Conservation (phyloP, 2,797 vertebrate species). For the Melopsittacus undulatus region DNA sequence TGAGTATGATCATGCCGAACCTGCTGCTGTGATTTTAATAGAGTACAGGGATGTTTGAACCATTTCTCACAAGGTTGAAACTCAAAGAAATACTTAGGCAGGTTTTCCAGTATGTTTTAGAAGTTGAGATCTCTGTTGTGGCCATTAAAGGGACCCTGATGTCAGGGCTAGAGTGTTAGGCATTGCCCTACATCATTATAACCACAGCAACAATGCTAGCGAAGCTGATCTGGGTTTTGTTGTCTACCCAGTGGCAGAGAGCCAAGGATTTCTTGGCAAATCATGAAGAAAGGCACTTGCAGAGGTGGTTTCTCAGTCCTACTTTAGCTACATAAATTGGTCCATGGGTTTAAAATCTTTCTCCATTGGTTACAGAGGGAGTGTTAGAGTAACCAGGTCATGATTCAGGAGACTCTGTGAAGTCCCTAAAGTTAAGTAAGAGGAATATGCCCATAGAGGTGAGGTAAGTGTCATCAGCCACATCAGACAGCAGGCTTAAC, state of each 20-base stretch:
- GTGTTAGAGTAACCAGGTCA: neutral
- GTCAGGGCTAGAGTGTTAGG: neutral
- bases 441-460: neutral
- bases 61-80: neutral
- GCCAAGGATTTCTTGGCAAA: neutral
- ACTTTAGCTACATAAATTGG: neutral
- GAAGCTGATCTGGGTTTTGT: neutral
- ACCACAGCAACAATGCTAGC: neutral
- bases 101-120: neutral
- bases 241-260: neutral
- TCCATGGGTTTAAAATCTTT: neutral
- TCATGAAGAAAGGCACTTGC: neutral
- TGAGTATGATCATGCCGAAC: neutral
- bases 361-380: neutral
- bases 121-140: neutral
- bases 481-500: neutral
- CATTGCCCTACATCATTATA: neutral
- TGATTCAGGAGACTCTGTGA: neutral
- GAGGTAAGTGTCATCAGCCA: neutral
- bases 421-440: neutral
- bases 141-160: neutral
- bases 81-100: neutral
- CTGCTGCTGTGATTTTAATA: neutral
- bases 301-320: neutral
- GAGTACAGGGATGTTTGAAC: neutral